Evolutionary conservation across 2,113 vertebrate genomes (phyloP).

Genomic region (Nerophis lumbriciformis): DNA sequence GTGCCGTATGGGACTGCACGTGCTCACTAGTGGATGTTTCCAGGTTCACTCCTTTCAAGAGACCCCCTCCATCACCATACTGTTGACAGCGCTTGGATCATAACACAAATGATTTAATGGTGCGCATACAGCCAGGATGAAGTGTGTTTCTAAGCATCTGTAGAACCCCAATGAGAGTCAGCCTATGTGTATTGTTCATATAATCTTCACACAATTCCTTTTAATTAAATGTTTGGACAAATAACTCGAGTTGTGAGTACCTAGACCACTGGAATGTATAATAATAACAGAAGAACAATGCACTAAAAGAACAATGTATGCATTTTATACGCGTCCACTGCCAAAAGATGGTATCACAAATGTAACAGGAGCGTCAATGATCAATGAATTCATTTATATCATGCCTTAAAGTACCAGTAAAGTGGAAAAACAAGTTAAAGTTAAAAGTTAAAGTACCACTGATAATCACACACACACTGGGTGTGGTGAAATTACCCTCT

Average conservation of each 20-base stretch:
- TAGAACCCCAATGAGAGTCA: conserved; percentile 1
- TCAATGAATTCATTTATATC: too few relatives aligned
- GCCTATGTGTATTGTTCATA: too few relatives aligned
- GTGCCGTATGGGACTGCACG: conserved; percentile 19
- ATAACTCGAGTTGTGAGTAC: too few relatives aligned
- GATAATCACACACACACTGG: too few relatives aligned
- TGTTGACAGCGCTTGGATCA: conserved; percentile 34
- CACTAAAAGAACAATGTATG: neutral
- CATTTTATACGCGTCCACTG: neutral
- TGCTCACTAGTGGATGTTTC: conserved; percentile 41
- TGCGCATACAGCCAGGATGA: conserved; percentile 17
- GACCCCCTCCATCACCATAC: conserved; percentile 34
- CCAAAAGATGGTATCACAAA: too few relatives aligned
- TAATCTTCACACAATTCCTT: conserved; percentile 1
- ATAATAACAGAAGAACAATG: neutral
- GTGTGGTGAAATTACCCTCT: too few relatives aligned
- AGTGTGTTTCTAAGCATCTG: conserved; percentile 14
- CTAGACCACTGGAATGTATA: neutral
- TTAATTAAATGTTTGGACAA: too few relatives aligned
- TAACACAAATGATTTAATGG: conserved; percentile 20
- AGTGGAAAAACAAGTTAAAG: too few relatives aligned
- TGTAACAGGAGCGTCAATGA: too few relatives aligned
- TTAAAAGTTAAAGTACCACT: too few relatives aligned
- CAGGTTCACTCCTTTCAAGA: conserved; percentile 35
- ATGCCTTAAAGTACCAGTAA: too few relatives aligned